Base-by-base conservation (phyloP, 2,113 vertebrate species). In the Aix galericulata region DNA sequence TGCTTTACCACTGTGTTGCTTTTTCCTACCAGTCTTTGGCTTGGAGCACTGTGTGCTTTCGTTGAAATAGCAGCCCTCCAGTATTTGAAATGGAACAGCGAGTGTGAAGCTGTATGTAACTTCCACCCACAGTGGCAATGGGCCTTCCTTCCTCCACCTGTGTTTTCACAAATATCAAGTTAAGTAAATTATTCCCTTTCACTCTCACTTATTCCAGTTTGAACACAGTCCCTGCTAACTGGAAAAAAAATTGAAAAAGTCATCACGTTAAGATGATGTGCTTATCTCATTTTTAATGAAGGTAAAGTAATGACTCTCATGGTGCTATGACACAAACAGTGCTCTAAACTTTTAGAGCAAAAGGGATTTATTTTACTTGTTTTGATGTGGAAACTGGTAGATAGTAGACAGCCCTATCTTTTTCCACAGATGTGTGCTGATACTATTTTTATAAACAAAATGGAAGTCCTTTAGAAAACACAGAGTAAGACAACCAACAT, bases 61-160 rank as follows among this genome's bases (percentile, higher is more conserved):
- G 71, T 82, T 89, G 81, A n/a, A 91, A 17, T 6, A 89, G 38
- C 42, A 73, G 26, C 36, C n/a, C 50, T 92, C 21, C n/a, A 29
- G 31, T 66, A 32, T 55, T 69, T 89, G 87, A 76, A 89, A 94
- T 53, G 78, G 58, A 96, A 73, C 74, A 76, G 53, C 2, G 6
- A 91, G 87, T 74, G 13, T 89, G 79, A 85, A 94, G 64, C 73
- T 56, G 44, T 59, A 81, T 3, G 29, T 38, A 86, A 81, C 73
- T 82, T 95, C 77, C 53, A 93, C 62, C 77, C 80, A 40, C 71
- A 10, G 17, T 9, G 40, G 53, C 58, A 85, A 85, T 68, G 74
- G 92, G 53, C 78, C 81, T 89, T 89, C 50, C 62, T 95, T 94
- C 81, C 55, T 85, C 66, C 89, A 92, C 69, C 75, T 75, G 83